Evolutionary conservation across 1,140 invertebrate species (phyloP).

Genomic region (Solenopsis fugax): DNA sequence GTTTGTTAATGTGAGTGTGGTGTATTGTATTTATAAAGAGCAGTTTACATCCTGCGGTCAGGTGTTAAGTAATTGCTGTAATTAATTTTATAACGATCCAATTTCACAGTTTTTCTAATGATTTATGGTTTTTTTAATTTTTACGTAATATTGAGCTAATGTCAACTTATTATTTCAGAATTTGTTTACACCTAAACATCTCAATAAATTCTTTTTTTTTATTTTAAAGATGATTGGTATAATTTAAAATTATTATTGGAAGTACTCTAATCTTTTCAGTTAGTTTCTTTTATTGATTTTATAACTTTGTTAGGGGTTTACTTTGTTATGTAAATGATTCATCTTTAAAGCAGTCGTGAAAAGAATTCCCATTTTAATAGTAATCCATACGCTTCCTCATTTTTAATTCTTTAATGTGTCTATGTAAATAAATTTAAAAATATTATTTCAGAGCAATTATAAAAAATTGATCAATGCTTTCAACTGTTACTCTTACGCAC

Average conservation of each 20-base stretch:
- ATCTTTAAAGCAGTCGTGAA: not conserved
- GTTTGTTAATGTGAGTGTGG: not conserved
- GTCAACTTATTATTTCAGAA: not conserved
- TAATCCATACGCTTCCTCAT: constrained; percentile 4
- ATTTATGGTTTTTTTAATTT: not conserved
- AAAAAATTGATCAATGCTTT: not conserved
- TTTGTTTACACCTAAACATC: not conserved
- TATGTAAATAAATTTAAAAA: not conserved
- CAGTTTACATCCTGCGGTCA: not conserved
- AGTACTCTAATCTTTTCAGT: not conserved
- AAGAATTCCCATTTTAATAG: not conserved
- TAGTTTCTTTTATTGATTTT: not conserved
- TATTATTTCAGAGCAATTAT: not conserved
- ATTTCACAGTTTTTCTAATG: not conserved
- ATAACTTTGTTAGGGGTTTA: not conserved
- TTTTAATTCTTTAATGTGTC: not conserved
- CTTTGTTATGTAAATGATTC: not conserved
- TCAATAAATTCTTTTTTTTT: not conserved
- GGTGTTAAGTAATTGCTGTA: not conserved
- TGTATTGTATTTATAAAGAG: constrained; percentile 6
- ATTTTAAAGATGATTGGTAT: not conserved
- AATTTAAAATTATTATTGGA: not conserved
- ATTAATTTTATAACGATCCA: not conserved
- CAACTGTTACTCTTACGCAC: not conserved
- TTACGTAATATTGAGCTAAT: not conserved